Conservation (phyloP, 2,113 vertebrate genomes). For the Oryzias celebensis region DNA sequence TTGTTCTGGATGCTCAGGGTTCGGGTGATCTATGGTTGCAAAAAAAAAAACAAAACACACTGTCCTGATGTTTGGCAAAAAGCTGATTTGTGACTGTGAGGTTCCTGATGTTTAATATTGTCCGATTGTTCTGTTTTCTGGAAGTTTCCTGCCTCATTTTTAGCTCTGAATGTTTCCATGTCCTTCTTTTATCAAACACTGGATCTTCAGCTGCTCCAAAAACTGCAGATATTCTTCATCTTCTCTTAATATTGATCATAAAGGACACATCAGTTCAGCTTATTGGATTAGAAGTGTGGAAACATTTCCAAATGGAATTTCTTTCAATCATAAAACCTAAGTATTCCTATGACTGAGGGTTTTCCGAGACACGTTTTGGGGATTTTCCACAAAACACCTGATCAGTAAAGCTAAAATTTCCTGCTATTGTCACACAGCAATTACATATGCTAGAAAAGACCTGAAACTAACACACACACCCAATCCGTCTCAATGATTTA, state of each 20-base stretch:
- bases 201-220: constrained; percentile 1
- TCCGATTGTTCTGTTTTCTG: constrained; percentile 51
- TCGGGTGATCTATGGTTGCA: too few relatives aligned
- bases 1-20: too few relatives aligned
- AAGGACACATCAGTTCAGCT: not conserved
- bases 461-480: not conserved
- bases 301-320: too few relatives aligned
- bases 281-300: too few relatives aligned
- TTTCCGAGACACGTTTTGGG: constrained; percentile 37
- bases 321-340: too few relatives aligned
- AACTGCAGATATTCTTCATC: constrained; percentile 8
- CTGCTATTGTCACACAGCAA: constrained; percentile 68
- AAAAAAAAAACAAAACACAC: not conserved
- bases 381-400: constrained; percentile 50
- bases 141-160: constrained; percentile 28
- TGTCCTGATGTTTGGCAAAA: constrained; percentile 17
- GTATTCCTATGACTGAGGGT: not conserved
- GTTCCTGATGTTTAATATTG: constrained; percentile 21
- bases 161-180: constrained; percentile 1
- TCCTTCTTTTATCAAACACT: constrained; percentile 3
- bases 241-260: constrained; percentile 14
- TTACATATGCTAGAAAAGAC: constrained; percentile 4
- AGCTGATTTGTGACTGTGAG: not conserved
- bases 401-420: constrained; percentile 55
- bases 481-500: constrained; percentile 70